phyloP scores from a whole-genome alignment of 2,888 invertebrate species.

The Vannuccia rotundouncinata region DNA sequence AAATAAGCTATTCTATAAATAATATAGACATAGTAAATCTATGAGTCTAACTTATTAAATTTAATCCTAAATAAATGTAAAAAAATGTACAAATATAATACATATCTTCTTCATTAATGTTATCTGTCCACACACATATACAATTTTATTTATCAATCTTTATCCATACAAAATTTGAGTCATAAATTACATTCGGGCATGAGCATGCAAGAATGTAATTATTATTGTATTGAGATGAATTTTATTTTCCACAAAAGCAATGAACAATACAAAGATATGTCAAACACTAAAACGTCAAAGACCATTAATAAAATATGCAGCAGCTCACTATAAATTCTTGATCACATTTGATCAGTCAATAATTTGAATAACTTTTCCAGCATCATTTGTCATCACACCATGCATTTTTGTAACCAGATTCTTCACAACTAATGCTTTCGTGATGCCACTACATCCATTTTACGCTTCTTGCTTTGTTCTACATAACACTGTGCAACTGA shows the following conservation, averaged over 20 bases:
- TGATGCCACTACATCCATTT: neutral
- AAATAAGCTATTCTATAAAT: too few relatives aligned
- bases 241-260: constrained; percentile 22
- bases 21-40: too few relatives aligned
- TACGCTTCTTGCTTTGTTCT: neutral
- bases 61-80: too few relatives aligned
- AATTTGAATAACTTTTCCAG: neutral
- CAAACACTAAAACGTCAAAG: neutral
- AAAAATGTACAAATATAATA: too few relatives aligned
- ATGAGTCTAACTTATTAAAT: too few relatives aligned
- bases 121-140: too few relatives aligned
- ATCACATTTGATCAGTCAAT: neutral
- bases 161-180: neutral
- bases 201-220: neutral
- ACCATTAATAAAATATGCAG: neutral
- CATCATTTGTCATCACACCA: neutral
- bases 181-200: neutral
- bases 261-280: constrained; percentile 2
- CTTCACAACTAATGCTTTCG: neutral
- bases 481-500: neutral
- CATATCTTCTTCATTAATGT: too few relatives aligned
- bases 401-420: neutral
- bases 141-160: neutral
- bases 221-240: neutral
- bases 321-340: neutral